Evolutionary conservation across 2,113 vertebrate species (phyloP), one percentile per base, ranked within the genome.

Genomic region (Corydoras sp.): DNA sequence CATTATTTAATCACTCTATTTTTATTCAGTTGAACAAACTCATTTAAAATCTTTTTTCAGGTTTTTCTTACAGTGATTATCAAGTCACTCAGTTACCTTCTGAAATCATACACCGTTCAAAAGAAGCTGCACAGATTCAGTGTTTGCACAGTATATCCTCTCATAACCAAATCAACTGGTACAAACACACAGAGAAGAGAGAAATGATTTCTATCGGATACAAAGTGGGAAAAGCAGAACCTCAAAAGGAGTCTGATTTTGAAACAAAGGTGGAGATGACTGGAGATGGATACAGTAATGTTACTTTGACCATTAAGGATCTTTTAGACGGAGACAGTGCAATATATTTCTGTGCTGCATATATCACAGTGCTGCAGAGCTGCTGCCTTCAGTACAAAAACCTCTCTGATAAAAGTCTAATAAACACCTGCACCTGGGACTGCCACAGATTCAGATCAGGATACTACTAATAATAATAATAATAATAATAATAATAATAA

Each of bases 361-460:
- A 43, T 43, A 43, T 71, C 63, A 76, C 74, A 62, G 73, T 68
- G 59, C 30, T 50, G 50, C 18, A 55, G 24, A 50, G 51, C 4
- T 15, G 31, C 4, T 24, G 12, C 14, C 3, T 9, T 49, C 53
- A n/a, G 10, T 66, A 49, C 62, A 76, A 76, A 66, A 76, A 76
- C 69, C 6, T 13, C 10, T n/a, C n/a, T n/a, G n/a, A n/a, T n/a
- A n/a, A n/a, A 51, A 50, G 5, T 7, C 6, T 53, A 2, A 53
- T 53, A 12, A 53, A 53, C 49, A 2, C 49, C 49, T 51, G 49
- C 51, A 53, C 10, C 51, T 53, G 51, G 10, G 9, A 10, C 24
- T 5, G 5, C 13, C 3, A 4, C 35, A 10, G 51, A 9, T 14
- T 53, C 51, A 2, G 2, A 53, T 53, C 13, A 12, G 51, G 11